Evolutionary conservation across 2,888 invertebrate species (phyloP).

Genomic region (Megaustenia siamemsis): DNA sequence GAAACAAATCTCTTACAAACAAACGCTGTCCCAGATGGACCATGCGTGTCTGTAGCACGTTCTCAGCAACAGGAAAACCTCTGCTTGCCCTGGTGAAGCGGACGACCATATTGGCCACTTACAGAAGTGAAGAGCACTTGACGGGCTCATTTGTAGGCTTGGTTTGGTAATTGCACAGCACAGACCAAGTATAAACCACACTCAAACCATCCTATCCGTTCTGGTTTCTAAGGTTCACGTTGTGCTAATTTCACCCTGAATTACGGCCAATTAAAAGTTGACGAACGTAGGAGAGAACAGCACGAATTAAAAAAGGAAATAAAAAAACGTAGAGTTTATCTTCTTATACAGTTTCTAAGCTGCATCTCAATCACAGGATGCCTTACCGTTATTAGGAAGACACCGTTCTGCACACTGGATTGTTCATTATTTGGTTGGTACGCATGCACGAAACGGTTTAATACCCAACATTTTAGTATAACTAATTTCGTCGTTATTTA

Average conservation of each 20-base stretch:
- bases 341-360: too few relatives aligned
- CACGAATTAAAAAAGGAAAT: too few relatives aligned
- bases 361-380: too few relatives aligned
- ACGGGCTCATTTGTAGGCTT: neutral
- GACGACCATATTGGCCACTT: neutral
- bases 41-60: neutral
- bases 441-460: too few relatives aligned
- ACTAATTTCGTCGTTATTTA: too few relatives aligned
- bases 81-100: neutral
- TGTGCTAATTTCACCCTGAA: neutral
- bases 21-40: too few relatives aligned
- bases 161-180: neutral
- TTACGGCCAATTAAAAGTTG: neutral
- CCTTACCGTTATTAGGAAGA: too few relatives aligned
- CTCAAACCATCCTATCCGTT: neutral
- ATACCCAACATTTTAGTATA: too few relatives aligned
- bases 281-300: neutral
- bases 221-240: neutral
- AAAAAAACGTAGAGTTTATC: too few relatives aligned
- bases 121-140: neutral
- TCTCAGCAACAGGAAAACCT: neutral
- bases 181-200: neutral
- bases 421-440: too few relatives aligned
- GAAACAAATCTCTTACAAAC: too few relatives aligned
- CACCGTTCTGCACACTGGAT: too few relatives aligned